These are phyloP conservation scores for Dryomyza anilis DNA, from an alignment of 2,888 invertebrate genomes.

Conservation along the genomic window DNA sequence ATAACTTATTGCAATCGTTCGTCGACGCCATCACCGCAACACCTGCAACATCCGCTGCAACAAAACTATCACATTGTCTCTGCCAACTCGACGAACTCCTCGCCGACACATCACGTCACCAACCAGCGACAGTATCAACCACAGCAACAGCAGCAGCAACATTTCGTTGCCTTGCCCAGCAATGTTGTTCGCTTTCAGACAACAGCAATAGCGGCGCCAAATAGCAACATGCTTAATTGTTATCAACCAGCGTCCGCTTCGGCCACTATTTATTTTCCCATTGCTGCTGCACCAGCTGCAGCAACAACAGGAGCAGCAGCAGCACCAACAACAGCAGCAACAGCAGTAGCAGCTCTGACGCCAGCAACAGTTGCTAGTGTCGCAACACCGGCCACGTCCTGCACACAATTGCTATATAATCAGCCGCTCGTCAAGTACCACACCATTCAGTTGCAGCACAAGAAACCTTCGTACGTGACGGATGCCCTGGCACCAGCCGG, in stretches of 20 bases:
- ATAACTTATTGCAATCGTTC: conserved; percentile 30
- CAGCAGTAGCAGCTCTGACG: conserved; percentile 25
- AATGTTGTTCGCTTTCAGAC: conserved; percentile 50
- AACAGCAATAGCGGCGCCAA: conserved; percentile 37
- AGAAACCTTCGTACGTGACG: conserved; percentile 21
- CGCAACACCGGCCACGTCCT: conserved; percentile 32
- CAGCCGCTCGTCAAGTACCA: conserved; percentile 60
- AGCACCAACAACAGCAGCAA: too few relatives aligned
- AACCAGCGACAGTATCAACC: conserved; percentile 19
- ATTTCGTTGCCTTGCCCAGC: conserved; percentile 54
- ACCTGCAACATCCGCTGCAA: conserved; percentile 42
- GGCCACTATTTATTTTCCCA: conserved; percentile 59
- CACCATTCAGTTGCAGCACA: conserved; percentile 58
- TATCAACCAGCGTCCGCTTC: conserved; percentile 45
- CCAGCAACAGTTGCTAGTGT: conserved; percentile 35
- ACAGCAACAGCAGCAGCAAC: conserved; percentile 40
- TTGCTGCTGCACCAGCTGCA: conserved; percentile 44
- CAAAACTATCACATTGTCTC: conserved; percentile 36
- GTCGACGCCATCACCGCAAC: conserved; percentile 26
- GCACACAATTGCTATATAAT: conserved; percentile 40
- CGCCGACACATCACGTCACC: conserved; percentile 36
- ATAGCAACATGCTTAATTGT: conserved; percentile 47
- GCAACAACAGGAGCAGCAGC: conserved; percentile 19
- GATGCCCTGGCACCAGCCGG: conserved; percentile 26
- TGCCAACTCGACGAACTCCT: conserved; percentile 37